A percentile compares a stretch with the other conserved stretches of the same genome.
These are phyloP conservation scores for Lycocerus yunnanus DNA, from an alignment of 2,888 invertebrate species.

Conservation along the genomic window DNA sequence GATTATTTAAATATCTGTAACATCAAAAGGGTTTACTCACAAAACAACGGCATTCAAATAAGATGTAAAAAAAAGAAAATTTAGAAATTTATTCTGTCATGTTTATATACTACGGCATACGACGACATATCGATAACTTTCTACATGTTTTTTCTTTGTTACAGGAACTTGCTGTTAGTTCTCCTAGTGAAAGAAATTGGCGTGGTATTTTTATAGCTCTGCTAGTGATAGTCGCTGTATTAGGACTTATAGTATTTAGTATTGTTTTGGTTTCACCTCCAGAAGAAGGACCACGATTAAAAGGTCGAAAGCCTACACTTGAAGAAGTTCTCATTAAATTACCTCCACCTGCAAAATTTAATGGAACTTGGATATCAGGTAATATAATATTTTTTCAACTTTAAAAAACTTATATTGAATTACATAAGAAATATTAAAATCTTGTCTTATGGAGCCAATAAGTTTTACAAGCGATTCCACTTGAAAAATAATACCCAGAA, in stretches of 20 bases:
- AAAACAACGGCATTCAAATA: background rate
- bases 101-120: no score
- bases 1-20: background rate
- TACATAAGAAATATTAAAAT: background rate
- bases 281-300: slow-evolving; percentile 70
- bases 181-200: slow-evolving; percentile 91
- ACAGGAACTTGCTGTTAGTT: slow-evolving; percentile 87
- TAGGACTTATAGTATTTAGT: slow-evolving; percentile 88
- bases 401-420: background rate
- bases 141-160: slow-evolving; percentile 42
- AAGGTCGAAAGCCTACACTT: slow-evolving; percentile 70
- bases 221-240: slow-evolving; percentile 86
- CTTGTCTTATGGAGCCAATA: background rate
- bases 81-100: background rate
- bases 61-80: background rate
- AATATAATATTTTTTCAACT: slow-evolving; percentile 35
- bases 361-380: slow-evolving; percentile 79
- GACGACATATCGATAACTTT: background rate
- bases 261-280: slow-evolving; percentile 87
- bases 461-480: background rate
- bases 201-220: slow-evolving; percentile 91
- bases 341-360: slow-evolving; percentile 64
- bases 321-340: slow-evolving; percentile 66
- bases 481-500: slow-evolving; percentile 5
- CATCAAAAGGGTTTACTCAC: background rate